Percentiles rank a stretch among this genome's conserved stretches.
Conservation (phyloP, 2,113 vertebrate genomes). For the Centrocercus urophasianus region DNA sequence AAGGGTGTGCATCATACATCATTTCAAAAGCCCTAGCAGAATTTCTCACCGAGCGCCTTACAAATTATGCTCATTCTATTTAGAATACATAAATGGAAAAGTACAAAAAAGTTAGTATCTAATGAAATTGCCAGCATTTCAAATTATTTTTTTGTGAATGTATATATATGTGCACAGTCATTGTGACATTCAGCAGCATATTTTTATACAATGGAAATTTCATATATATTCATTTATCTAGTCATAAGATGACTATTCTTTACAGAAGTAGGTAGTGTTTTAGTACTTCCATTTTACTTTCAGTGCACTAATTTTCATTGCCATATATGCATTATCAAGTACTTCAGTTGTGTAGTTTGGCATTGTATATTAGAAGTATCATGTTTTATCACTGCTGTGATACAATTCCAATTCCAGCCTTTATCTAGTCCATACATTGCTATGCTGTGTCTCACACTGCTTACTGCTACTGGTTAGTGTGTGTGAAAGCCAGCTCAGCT, state of each 20-base stretch:
- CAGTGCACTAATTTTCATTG: neutral
- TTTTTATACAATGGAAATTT: neutral
- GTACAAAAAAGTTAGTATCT: neutral
- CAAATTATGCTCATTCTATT: neutral
- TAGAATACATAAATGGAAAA: neutral
- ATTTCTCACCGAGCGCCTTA: neutral
- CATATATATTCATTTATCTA: neutral
- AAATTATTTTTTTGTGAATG: neutral
- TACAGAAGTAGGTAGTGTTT: neutral
- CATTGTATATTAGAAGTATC: neutral
- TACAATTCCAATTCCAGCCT: neutral
- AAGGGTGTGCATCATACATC: neutral
- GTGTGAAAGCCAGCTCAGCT: neutral
- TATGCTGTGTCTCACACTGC: neutral
- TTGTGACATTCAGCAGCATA: rapidly evolving
- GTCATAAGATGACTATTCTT: neutral
- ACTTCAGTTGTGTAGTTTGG: neutral
- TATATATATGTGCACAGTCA: neutral
- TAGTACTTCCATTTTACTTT: neutral
- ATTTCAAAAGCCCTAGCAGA: conserved; percentile 37
- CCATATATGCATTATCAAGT: neutral
- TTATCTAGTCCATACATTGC: neutral
- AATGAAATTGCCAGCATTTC: neutral
- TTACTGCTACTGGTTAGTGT: neutral
- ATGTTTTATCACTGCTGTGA: neutral